Evolutionary conservation across 2,797 vertebrate species (phyloP).

Genomic region (Erithacus rubecula): DNA sequence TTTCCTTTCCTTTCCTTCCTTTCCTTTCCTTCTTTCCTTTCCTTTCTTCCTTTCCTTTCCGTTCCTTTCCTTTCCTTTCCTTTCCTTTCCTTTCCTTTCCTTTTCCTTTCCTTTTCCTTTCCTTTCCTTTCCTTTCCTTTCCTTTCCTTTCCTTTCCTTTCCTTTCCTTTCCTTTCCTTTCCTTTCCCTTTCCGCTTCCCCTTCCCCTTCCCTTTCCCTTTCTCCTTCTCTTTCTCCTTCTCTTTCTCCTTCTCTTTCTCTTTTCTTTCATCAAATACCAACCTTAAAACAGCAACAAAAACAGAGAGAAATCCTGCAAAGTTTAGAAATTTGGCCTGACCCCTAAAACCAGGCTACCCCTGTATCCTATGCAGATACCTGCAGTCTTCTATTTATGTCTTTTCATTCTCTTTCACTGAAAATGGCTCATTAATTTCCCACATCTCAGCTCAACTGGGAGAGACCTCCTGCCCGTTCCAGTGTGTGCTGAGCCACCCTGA

Average conservation of each 20-base stretch:
- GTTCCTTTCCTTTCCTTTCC: neutral
- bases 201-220: neutral
- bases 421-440: neutral
- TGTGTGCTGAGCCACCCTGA: accelerated
- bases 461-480: neutral
- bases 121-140: neutral
- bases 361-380: no score
- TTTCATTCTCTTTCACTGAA: neutral
- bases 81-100: neutral
- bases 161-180: neutral
- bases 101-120: neutral
- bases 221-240: no score
- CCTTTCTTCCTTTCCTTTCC: neutral
- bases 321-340: neutral
- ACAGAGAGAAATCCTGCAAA: neutral
- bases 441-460: neutral
- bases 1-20: neutral
- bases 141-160: neutral
- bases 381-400: neutral
- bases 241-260: no score
- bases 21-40: no score
- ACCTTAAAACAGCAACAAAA: neutral
- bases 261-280: neutral
- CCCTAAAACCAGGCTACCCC: neutral
- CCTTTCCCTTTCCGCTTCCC: neutral